Percentiles rank a stretch among this genome's conserved stretches.
These are phyloP conservation scores for Pygmarrhopalites habei DNA, from an alignment of 1,140 invertebrate genomes.

Conservation along the genomic window DNA sequence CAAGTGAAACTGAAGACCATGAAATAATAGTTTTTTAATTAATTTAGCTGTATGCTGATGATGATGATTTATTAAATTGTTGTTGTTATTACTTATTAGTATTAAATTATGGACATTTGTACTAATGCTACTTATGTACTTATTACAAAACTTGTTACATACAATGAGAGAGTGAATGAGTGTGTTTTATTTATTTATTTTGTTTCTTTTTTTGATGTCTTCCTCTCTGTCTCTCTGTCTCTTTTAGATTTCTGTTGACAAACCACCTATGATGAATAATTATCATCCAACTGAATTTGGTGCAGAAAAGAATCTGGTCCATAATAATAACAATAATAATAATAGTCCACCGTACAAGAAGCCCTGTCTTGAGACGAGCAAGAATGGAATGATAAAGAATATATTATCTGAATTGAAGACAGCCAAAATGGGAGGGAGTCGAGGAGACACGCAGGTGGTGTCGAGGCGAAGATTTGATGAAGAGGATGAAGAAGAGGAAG, in stretches of 20 bases:
- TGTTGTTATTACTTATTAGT: too few species aligned
- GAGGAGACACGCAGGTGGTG: conserved; percentile 9
- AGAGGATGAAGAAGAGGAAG: conserved; percentile 28
- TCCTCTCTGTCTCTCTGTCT: background rate
- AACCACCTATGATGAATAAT: conserved; percentile 6
- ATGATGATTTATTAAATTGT: too few species aligned
- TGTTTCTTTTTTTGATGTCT: background rate
- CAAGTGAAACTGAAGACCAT: background rate
- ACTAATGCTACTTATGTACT: background rate
- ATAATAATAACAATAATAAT: conserved; percentile 18
- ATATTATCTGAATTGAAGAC: conserved; percentile 36
- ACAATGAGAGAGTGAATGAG: background rate
- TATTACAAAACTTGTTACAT: too few species aligned
- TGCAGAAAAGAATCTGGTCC: conserved; percentile 11
- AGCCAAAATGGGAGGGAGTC: conserved; percentile 26
- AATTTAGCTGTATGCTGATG: too few species aligned
- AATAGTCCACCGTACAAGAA: conserved; percentile 36
- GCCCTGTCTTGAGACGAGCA: conserved; percentile 15
- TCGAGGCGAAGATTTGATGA: background rate
- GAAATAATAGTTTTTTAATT: too few species aligned
- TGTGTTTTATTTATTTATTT: background rate
- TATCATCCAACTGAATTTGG: background rate
- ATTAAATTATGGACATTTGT: too few species aligned
- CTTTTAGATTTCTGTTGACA: conserved; percentile 17
- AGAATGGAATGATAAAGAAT: conserved; percentile 34